Evolutionary conservation across 1,140 invertebrate genomes (phyloP).

Genomic region (Drosophila hydei): DNA sequence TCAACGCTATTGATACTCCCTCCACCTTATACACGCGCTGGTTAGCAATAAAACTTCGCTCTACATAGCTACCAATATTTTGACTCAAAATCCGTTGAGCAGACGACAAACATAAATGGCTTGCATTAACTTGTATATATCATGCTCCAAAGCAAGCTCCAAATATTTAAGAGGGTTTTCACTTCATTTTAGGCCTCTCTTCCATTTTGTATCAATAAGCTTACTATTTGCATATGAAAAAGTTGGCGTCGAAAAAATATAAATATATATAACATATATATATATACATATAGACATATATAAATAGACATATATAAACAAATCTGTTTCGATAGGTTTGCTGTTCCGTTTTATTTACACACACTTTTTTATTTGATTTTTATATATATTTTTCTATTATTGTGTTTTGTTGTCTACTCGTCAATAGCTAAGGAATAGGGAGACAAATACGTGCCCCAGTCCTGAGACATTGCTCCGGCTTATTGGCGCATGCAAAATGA

Average conservation of each 20-base stretch:
- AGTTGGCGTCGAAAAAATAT: conserved; percentile 34
- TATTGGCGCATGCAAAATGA: conserved; percentile 73
- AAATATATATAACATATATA: conserved; percentile 66
- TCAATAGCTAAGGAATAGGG: conserved; percentile 52
- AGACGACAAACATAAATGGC: conserved; percentile 65
- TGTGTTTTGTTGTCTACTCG: conserved; percentile 59
- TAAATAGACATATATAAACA: conserved; percentile 71
- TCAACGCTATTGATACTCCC: too few relatives aligned
- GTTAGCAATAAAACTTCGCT: conserved; percentile 6
- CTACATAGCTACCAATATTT: conserved; percentile 59
- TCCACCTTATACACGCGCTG: conserved; percentile 32
- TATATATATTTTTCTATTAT: conserved; percentile 17
- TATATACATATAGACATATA: conserved; percentile 61
- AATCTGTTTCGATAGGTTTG: conserved; percentile 69
- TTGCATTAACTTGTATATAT: conserved; percentile 67
- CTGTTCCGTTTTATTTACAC: conserved; percentile 40
- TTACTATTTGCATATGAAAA: conserved; percentile 73
- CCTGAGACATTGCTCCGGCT: conserved; percentile 53
- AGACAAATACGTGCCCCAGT: conserved; percentile 64
- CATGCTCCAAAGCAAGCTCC: conserved; percentile 19
- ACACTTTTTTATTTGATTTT: conserved; percentile 40
- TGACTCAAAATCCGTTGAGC: conserved; percentile 46
- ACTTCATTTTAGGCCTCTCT: conserved; percentile 38
- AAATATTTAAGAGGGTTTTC: conserved; percentile 50
- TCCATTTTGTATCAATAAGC: conserved; percentile 67